A percentile compares a stretch with the other conserved stretches of the same genome.
phyloP scores from a whole-genome alignment of 2,113 vertebrate species.

The Furnarius figulus region DNA sequence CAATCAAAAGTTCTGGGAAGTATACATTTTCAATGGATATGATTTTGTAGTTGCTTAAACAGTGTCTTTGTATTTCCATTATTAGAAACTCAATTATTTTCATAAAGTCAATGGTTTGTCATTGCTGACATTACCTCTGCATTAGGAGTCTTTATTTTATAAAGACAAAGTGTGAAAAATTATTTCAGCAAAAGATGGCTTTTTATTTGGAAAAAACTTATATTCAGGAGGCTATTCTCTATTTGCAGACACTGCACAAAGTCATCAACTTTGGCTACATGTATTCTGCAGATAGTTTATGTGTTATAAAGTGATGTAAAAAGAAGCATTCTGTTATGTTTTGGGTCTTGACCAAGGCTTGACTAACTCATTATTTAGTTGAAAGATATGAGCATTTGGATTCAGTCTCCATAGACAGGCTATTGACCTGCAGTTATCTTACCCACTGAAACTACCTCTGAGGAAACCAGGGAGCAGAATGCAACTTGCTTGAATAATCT shows the following conservation, averaged over 20 bases:
- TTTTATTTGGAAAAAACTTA: constrained; percentile 46
- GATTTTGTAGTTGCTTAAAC: constrained; percentile 13
- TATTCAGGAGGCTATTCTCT: constrained; percentile 17
- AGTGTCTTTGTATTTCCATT: constrained; percentile 10
- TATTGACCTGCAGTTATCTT: not conserved
- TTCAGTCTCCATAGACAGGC: not conserved
- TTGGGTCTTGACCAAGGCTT: not conserved
- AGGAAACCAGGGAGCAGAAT: not conserved
- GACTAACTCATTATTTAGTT: not conserved
- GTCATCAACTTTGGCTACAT: not conserved
- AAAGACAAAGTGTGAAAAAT: not conserved
- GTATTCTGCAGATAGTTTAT: not conserved
- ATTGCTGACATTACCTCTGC: not conserved
- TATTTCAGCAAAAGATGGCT: constrained; percentile 32
- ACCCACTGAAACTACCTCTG: not conserved
- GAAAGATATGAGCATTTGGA: not conserved
- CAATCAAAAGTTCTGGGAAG: not conserved
- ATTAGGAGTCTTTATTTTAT: constrained; percentile 28
- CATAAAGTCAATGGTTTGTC: constrained; percentile 18
- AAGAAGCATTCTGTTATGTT: not conserved
- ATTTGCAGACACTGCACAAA: not conserved
- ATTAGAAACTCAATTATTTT: constrained; percentile 16
- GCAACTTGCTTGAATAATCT: not conserved
- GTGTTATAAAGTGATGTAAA: not conserved
- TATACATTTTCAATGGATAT: not conserved